phyloP scores from a whole-genome alignment of 2,888 invertebrate species.

The Tineola bisselliella region DNA sequence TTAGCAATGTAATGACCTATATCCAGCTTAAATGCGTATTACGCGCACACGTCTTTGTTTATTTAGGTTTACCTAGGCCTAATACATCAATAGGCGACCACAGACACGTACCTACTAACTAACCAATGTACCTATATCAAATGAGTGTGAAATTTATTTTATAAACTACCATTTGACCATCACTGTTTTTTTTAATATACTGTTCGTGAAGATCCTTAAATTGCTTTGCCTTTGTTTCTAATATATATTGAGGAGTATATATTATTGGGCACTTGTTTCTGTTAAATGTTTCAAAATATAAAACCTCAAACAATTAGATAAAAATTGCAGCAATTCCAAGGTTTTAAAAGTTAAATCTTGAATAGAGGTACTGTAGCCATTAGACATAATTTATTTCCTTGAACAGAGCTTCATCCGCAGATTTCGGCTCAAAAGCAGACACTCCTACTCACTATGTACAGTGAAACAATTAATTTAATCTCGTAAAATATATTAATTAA shows the following conservation, averaged over 20 bases:
- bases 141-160: neutral
- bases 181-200: too few relatives aligned
- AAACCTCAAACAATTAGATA: neutral
- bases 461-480: slow-evolving; percentile 2
- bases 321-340: neutral
- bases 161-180: too few relatives aligned
- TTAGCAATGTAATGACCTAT: neutral
- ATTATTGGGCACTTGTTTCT: too few relatives aligned
- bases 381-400: slow-evolving; percentile 8
- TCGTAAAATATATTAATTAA: neutral
- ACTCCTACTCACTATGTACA: neutral
- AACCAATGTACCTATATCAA: neutral
- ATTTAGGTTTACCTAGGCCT: neutral
- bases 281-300: too few relatives aligned
- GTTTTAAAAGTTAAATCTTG: neutral
- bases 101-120: neutral
- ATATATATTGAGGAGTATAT: too few relatives aligned
- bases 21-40: neutral
- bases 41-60: neutral
- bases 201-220: too few relatives aligned
- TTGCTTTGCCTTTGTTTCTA: too few relatives aligned
- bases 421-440: slow-evolving; percentile 3
- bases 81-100: neutral
- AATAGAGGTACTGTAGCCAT: slow-evolving; percentile 14
- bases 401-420: neutral